phyloP scores from a whole-genome alignment of 2,797 vertebrate species.

The Thalassophryne amazonica region DNA sequence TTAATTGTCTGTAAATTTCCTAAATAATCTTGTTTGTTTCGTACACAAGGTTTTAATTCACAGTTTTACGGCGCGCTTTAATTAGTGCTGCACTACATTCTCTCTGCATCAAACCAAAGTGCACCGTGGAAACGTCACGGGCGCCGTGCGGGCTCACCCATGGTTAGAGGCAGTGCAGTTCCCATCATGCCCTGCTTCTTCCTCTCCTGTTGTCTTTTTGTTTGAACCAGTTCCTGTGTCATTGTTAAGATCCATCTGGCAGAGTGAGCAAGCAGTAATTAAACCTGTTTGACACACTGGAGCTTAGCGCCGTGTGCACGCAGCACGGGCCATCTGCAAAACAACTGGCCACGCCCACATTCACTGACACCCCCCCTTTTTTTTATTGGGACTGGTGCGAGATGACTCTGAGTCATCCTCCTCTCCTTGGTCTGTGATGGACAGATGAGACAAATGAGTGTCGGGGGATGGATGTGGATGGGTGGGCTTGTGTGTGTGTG shows the following conservation, averaged over 20 bases:
- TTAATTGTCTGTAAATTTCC: no score
- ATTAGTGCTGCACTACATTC: no score
- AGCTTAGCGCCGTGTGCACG: constrained; percentile 55
- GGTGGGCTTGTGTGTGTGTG: no score
- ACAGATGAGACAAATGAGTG: constrained; percentile 43
- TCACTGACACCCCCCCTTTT: constrained; percentile 32
- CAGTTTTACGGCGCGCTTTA: no score
- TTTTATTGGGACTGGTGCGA: neutral
- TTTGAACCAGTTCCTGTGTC: constrained; percentile 66
- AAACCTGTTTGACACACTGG: constrained; percentile 74
- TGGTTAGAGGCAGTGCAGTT: no score
- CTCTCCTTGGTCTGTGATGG: constrained; percentile 25
- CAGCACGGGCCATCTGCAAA: constrained; percentile 73
- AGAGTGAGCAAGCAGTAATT: constrained; percentile 51
- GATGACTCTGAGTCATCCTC: neutral
- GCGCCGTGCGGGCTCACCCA: no score
- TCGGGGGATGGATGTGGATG: constrained; percentile 14
- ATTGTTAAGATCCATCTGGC: constrained; percentile 64
- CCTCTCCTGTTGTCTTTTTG: constrained; percentile 37
- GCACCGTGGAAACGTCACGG: no score
- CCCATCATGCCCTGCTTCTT: constrained; percentile 25
- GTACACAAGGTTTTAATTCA: no score
- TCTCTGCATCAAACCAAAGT: no score
- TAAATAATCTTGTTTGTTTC: no score
- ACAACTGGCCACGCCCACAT: constrained; percentile 11